Conservation (phyloP, 1,140 invertebrate genomes). For the Rhyzopertha dominica region DNA sequence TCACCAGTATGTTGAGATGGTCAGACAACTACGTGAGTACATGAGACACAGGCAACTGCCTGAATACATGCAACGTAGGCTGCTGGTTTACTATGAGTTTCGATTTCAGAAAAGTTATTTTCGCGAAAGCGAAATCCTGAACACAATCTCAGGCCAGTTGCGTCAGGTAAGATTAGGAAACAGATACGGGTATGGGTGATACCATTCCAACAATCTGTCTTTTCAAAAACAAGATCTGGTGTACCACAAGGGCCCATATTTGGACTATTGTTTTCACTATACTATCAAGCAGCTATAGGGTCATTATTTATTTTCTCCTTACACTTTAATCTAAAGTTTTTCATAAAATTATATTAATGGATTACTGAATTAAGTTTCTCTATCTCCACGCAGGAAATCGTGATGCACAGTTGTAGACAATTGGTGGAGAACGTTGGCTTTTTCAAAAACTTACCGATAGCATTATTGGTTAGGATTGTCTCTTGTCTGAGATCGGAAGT, state of each 20-base stretch:
- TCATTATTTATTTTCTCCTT: too few species aligned
- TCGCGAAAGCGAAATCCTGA: conserved; percentile 45
- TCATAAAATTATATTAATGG: too few species aligned
- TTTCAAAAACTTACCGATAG: conserved; percentile 45
- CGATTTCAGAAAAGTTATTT: conserved; percentile 46
- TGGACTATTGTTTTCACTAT: too few species aligned
- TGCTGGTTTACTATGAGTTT: conserved; percentile 43
- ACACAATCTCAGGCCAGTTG: conserved; percentile 46
- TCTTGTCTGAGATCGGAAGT: conserved; percentile 44
- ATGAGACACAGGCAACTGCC: conserved; percentile 41
- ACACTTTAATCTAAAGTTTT: too few species aligned
- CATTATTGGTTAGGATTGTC: conserved; percentile 42
- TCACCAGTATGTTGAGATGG: conserved; percentile 38
- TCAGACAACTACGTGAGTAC: conserved; percentile 38
- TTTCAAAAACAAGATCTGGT: too few species aligned
- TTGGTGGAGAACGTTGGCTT: conserved; percentile 48
- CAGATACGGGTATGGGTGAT: too few species aligned
- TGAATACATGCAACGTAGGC: conserved; percentile 31
- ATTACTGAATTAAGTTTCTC: too few species aligned
- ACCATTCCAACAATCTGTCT: too few species aligned
- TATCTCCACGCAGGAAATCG: conserved; percentile 50
- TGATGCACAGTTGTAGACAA: conserved; percentile 45
- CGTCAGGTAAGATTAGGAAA: conserved; percentile 31
- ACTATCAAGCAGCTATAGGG: too few species aligned
- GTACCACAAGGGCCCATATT: too few species aligned